A percentile compares a stretch with the other conserved stretches of the same genome.
phyloP scores from a whole-genome alignment of 2,797 vertebrate species.

The Pachyuromys duprasi region DNA sequence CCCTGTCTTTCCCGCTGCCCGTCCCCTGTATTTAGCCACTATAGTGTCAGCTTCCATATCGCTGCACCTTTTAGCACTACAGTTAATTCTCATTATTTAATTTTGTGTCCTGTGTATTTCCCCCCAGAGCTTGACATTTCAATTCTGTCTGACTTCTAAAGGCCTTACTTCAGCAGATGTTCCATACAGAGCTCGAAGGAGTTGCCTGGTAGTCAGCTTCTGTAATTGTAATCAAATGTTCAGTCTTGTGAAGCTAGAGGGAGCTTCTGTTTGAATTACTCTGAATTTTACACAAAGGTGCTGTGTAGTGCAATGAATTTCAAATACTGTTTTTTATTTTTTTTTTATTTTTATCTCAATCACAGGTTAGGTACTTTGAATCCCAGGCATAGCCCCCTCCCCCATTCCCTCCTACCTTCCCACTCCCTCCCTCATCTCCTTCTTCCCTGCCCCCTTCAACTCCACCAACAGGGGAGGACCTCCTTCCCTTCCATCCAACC shows the following conservation, averaged over 20 bases:
- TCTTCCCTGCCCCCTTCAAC: no score
- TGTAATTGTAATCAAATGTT: conserved; percentile 79
- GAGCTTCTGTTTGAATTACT: conserved; percentile 71
- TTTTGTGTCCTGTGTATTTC: conserved; percentile 49
- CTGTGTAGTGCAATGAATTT: conserved; percentile 47
- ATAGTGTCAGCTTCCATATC: neutral
- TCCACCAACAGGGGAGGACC: no score
- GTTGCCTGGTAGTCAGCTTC: conserved; percentile 50
- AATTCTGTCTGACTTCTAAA: conserved; percentile 61
- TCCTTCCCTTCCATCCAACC: no score
- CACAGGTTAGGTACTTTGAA: no score
- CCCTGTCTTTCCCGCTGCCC: neutral
- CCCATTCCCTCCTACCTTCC: no score
- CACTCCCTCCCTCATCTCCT: no score
- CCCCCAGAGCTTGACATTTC: conserved; percentile 68
- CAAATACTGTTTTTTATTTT: conserved; percentile 65
- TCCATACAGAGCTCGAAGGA: conserved; percentile 44
- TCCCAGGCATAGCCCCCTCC: no score
- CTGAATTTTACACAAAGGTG: conserved; percentile 68
- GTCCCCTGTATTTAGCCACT: neutral
- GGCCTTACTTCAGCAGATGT: conserved; percentile 65
- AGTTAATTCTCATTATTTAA: conserved; percentile 57
- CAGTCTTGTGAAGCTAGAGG: conserved; percentile 71
- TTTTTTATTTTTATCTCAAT: no score
- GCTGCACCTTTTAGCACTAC: neutral